Base-by-base conservation (phyloP, 2,888 invertebrate genomes). In the Anoplius nigerrimus region DNA sequence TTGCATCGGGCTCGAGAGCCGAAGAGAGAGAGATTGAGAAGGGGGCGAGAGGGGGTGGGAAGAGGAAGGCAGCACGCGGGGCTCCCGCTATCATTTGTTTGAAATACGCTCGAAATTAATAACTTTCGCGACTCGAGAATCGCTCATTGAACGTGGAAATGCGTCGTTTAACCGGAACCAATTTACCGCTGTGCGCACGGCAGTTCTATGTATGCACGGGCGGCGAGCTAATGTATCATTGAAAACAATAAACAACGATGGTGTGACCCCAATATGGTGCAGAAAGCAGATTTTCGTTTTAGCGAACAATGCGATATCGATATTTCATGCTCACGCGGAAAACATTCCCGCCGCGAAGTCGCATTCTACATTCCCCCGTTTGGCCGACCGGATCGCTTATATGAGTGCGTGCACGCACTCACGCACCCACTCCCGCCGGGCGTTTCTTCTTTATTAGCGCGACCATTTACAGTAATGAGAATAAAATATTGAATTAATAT, bases 161-260 rank as follows among this genome's bases (percentile, higher is more conserved):
- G 62, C 66, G 57, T 71, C 60, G 66, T 62, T 74, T 71, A 63
- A 69, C 69, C 61, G 71, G 21, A 42, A 57, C 51, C 71, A 66
- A 74, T 71, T 71, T 71, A 71, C 56, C 73, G 52, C 34, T 18
- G 55, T 52, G 42, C 48, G 48, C n/a, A 16, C 13, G 15, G 15
- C 22, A 2, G 20, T 27, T 16, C 55, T 34, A 11, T 43, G 4
- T 43, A 8, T 11, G 43, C 34, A 46, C 48, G 52, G 42, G 42
- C 34, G 65, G 34, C 20, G 55, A 51, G 64, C 45, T 69, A 74
- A 69, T 74, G 63, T 63, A 72, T 71, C 66, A 71, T 71, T 52
- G 68, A 72, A 74, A 72, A 74, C 65, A 71, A 71, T 69, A 74
- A 71, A 72, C 66, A 65, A 48, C 64, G 42, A 16, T 56, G 58